A percentile compares a stretch with the other conserved stretches of the same genome.
Evolutionary conservation across 2,888 invertebrate genomes (phyloP).

Genomic region (Ophonus ardosiacus): DNA sequence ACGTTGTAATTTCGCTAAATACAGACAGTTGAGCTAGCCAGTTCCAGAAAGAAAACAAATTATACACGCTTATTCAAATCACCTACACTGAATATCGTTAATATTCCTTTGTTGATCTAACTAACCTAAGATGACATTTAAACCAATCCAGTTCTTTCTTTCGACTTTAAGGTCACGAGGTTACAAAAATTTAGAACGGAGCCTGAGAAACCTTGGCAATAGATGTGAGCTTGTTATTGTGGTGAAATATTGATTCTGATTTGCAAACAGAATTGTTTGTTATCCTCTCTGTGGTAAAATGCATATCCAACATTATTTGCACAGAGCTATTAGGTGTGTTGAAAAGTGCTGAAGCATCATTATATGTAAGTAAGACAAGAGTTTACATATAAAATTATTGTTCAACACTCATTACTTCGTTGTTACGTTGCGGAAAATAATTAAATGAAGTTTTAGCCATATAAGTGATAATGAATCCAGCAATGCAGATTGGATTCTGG

Average conservation of each 20-base stretch:
- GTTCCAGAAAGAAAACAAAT: neutral
- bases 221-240: conserved; percentile 1
- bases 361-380: conserved; percentile 8
- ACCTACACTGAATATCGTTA: conserved; percentile 1
- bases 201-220: conserved; percentile 19
- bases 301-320: conserved; percentile 28
- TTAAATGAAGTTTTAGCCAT: neutral
- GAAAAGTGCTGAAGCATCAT: conserved; percentile 32
- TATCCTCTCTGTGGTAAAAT: neutral
- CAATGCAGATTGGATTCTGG: neutral
- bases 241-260: conserved; percentile 27
- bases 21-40: neutral
- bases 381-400: conserved; percentile 10
- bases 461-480: neutral
- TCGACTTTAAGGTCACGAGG: conserved; percentile 38
- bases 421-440: conserved; percentile 19
- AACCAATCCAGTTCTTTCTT: conserved; percentile 23
- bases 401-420: conserved; percentile 4
- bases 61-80: neutral
- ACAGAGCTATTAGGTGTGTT: conserved; percentile 14
- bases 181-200: conserved; percentile 44
- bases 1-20: conserved; percentile 37
- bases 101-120: conserved; percentile 16
- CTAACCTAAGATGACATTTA: conserved; percentile 27
- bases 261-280: conserved; percentile 1